Percentiles rank a stretch among this genome's conserved stretches.
These are phyloP conservation scores for Neolamprologus longior DNA, from an alignment of 2,113 vertebrate genomes.

Conservation along the genomic window DNA sequence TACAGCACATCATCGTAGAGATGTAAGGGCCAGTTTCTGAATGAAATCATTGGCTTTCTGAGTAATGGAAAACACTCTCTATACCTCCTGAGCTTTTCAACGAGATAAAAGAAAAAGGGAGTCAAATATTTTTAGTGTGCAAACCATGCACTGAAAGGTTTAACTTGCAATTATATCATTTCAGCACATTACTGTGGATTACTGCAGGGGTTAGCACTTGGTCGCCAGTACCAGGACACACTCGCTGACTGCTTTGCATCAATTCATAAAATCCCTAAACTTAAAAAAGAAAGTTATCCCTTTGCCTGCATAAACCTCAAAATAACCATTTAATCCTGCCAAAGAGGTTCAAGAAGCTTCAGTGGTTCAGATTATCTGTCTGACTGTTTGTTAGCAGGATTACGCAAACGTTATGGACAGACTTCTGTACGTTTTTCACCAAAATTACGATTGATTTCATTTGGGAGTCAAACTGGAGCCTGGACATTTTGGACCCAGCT, in stretches of 20 bases:
- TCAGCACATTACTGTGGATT: neutral
- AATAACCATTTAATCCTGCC: neutral
- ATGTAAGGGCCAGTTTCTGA: neutral
- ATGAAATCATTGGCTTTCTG: neutral
- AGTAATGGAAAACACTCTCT: neutral
- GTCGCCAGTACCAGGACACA: neutral
- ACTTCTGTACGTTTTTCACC: accelerated
- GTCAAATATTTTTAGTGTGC: neutral
- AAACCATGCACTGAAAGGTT: neutral
- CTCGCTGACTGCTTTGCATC: neutral
- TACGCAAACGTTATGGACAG: accelerated
- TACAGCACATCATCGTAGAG: accelerated
- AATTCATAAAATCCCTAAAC: neutral
- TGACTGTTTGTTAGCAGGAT: neutral
- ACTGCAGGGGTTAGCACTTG: neutral
- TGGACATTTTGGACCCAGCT: neutral
- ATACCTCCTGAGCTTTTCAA: neutral
- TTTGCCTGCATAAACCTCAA: accelerated
- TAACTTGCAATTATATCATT: neutral
- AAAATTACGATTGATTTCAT: neutral
- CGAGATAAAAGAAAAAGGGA: neutral
- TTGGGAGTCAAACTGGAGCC: neutral
- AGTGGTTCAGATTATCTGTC: neutral
- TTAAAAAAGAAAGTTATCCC: neutral
- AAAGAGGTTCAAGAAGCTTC: neutral